Conservation (phyloP, 2,888 invertebrate genomes). For the Magallana nippona region DNA sequence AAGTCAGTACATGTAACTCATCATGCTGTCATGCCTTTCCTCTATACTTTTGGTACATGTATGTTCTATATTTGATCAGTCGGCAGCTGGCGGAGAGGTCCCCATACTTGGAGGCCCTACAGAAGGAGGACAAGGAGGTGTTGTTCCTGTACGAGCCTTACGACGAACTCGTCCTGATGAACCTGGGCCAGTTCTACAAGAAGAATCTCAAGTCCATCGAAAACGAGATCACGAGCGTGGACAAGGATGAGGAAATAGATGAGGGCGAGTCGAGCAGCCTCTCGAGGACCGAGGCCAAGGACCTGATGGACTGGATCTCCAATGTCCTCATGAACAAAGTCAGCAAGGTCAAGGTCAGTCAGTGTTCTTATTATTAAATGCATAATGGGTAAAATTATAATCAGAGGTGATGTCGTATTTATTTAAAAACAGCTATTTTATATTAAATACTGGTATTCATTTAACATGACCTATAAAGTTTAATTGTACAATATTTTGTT, state of each 20-base stretch:
- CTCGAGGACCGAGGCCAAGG: constrained; percentile 88
- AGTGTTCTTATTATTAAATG: background rate
- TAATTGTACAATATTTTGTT: no score
- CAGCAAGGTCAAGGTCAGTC: constrained; percentile 85
- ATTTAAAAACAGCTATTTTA: no score
- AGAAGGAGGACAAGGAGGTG: constrained; percentile 92
- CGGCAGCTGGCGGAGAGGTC: constrained; percentile 95
- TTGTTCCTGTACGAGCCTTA: constrained; percentile 98
- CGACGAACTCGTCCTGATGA: constrained; percentile 95
- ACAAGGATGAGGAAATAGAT: constrained; percentile 69
- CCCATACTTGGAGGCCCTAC: constrained; percentile 95
- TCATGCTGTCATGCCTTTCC: no score
- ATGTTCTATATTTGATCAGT: constrained; percentile 82
- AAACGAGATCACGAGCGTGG: constrained; percentile 90
- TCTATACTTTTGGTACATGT: no score
- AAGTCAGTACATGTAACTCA: no score
- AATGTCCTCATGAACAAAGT: constrained; percentile 89
- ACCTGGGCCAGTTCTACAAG: constrained; percentile 90
- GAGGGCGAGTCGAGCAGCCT: constrained; percentile 85
- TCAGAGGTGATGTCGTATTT: no score
- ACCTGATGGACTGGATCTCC: constrained; percentile 89
- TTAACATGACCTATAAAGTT: no score
- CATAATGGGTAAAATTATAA: no score
- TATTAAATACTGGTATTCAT: no score
- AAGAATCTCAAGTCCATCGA: constrained; percentile 92